Percentiles rank a stretch among this genome's conserved stretches.
Evolutionary conservation across 2,113 vertebrate genomes (phyloP).

Genomic region (Collichthys lucidus): DNA sequence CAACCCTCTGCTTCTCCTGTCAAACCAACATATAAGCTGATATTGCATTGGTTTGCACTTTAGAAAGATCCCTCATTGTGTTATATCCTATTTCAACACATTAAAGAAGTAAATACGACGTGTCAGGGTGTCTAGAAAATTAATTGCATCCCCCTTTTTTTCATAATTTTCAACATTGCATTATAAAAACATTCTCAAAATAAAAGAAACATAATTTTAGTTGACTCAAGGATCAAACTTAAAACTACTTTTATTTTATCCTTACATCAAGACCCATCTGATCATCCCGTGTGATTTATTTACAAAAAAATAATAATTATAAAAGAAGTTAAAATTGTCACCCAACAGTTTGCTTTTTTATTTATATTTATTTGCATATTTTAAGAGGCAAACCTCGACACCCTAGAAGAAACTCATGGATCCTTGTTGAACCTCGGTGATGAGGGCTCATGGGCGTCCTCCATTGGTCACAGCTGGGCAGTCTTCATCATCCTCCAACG

Average conservation of each 20-base stretch:
- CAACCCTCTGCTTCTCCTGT: neutral
- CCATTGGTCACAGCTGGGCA: conserved; percentile 58
- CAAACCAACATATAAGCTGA: neutral
- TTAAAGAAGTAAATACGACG: conserved; percentile 2
- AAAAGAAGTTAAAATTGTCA: neutral
- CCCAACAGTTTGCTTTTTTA: neutral
- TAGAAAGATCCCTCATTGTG: neutral
- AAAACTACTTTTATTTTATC: neutral
- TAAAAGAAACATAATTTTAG: neutral
- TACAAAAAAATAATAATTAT: neutral
- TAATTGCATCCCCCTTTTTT: neutral
- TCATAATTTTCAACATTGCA: neutral
- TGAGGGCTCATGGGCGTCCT: conserved; percentile 27
- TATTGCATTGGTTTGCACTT: neutral
- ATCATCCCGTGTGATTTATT: neutral
- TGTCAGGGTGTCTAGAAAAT: neutral
- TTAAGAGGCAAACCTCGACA: neutral
- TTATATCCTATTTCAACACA: neutral
- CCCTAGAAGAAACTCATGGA: neutral
- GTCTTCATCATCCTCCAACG: conserved; percentile 59
- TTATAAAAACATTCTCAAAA: neutral
- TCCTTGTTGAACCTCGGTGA: conserved; percentile 16
- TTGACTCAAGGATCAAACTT: neutral
- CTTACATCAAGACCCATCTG: neutral
- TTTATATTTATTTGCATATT: neutral